Base-by-base conservation (phyloP, 1,140 invertebrate species). In the Drosophila equinoxialis region DNA sequence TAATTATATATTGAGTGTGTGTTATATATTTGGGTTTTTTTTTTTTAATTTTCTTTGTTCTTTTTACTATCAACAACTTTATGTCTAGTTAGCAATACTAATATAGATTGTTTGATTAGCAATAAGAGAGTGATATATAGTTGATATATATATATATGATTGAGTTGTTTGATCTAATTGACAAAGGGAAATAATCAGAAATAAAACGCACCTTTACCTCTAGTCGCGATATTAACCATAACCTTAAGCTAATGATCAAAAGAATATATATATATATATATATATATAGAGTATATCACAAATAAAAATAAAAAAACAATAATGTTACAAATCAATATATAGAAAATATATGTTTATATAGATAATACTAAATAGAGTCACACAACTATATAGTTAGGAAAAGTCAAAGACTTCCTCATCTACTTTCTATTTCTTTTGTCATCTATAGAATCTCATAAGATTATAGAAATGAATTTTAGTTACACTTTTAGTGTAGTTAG, bases 211-310 rank as follows among this genome's bases (percentile, higher is more conserved):
- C 85, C 85, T 90, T 89, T 78, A 89, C 84, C 84, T 84, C 84
- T 81, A 89, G 84, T 72, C 80, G 81, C 68, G 84, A 90, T 65
- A 90, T 75, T 84, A 89, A 85, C 84, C 84, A 89, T 48, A 89
- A 89, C 85, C 85, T 89, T 90, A 89, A 71, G 84, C 84, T 89
- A 90, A 89, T 90, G 58, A 79, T 77, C 66, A 81, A 75, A 78
- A 78, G 73, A 81, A 74, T 67, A 68, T 76, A 72, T 79, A 77
- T 71, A 77, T 61, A 45, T 41, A 78, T 63, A n/a, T 17, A 17
- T 17, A 17, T 17, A 17, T 17, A 13, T 13, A 26, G 23, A 26
- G 20, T 23, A 37, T 71, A 76, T 23, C 23, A 14, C 77, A 81
- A 76, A 57, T 45, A 72, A 77, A 59, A 14, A 82, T 13, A 76